Base-by-base conservation (phyloP, 1,140 invertebrate species). In the Lerema accius region DNA sequence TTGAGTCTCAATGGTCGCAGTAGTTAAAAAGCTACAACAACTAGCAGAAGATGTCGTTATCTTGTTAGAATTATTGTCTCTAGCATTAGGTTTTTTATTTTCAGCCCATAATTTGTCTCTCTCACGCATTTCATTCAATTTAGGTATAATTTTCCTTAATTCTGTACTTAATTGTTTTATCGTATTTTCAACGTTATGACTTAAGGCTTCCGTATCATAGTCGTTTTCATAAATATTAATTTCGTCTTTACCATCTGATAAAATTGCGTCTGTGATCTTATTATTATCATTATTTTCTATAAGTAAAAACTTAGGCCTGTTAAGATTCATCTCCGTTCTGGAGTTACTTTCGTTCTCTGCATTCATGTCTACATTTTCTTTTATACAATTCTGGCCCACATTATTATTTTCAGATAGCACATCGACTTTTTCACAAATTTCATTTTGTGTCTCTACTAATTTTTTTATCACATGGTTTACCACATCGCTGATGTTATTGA, bases 211-310 rank as follows among this genome's bases (percentile, higher is more conserved):
- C 3, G 84, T 82, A 37, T 90, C 80, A 51, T 86, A 88, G 45
- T 89, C 85, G 58, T 71, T 77, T 46, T 82, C 76, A 45, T 80
- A 74, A 53, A 90, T 74, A 75, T 82, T 82, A 37, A 90, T 87
- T 78, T 87, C 88, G 67, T 90, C 88, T 67, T 88, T 90, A 17
- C 82, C 91, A 65, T 87, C 89, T 9, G 92, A 93, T 55, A 93
- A 75, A 63, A 92, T 85, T 7, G 92, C 92, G 70, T 93, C 92
- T 32, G 79, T 76, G 65, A 92, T 89, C 78, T 91, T 92, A 48
- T 65, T 76, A 53, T 85, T 76, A 5, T 78, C 75, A 63, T 78
- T 79, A 76, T 81, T 84, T 61, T 84, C 82, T 69, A 90, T 78
- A 40, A 82, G 70, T 71, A 90, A 77, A 84, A 90, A 90, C 40